These are phyloP conservation scores for Aix galericulata DNA, from an alignment of 2,113 vertebrate species.

Conservation along the genomic window DNA sequence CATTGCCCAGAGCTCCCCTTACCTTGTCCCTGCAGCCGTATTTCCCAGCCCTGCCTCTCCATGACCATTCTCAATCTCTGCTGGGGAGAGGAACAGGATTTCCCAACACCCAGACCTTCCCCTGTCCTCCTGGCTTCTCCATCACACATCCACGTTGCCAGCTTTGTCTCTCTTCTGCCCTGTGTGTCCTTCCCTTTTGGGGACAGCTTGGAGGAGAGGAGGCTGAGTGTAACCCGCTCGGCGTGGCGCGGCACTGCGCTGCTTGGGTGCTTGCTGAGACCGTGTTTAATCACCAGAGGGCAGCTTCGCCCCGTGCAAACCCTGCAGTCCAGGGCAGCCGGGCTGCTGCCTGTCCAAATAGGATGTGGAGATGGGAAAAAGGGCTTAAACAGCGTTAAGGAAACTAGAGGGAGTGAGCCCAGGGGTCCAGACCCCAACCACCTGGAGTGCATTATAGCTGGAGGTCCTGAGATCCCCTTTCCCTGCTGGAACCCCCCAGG, in stretches of 20 bases:
- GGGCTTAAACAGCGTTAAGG: background rate
- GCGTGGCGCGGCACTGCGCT: background rate
- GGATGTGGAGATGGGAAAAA: background rate
- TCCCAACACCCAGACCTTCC: background rate
- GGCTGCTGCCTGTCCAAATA: background rate
- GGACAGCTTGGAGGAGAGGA: background rate
- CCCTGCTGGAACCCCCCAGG: background rate
- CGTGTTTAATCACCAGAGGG: constrained; percentile 16
- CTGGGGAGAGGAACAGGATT: accelerated
- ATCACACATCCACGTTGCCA: accelerated
- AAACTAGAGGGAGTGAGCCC: background rate
- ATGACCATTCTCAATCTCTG: background rate
- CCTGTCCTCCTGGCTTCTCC: background rate
- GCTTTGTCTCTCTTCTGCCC: background rate
- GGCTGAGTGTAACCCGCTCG: background rate
- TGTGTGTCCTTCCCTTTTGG: background rate
- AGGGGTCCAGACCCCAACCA: background rate
- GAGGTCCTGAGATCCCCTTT: background rate
- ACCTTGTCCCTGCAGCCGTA: accelerated
- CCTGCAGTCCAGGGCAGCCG: background rate
- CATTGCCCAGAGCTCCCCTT: accelerated
- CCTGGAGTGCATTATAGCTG: background rate
- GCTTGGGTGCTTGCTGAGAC: background rate
- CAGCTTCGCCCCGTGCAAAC: background rate
- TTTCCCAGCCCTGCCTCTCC: background rate